phyloP scores from a whole-genome alignment of 2,888 invertebrate genomes.

The Aromia moschata region DNA sequence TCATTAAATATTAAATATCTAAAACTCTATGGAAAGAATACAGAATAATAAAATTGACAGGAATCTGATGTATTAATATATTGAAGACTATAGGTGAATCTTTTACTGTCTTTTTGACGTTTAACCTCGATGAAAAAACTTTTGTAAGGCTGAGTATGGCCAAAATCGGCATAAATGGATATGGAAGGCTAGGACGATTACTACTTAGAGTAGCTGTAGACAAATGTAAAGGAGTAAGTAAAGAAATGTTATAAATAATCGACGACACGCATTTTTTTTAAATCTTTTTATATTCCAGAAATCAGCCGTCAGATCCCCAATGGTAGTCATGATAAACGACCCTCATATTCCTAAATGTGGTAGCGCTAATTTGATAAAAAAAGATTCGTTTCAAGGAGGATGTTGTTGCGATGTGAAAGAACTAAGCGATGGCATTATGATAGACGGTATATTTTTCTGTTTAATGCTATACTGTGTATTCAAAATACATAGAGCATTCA shows the following conservation, averaged over 20 bases:
- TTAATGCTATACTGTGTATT: no score
- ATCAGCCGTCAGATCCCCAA: slow-evolving; percentile 28
- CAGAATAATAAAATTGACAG: not conserved
- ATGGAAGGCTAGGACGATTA: slow-evolving; percentile 40
- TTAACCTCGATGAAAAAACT: not conserved
- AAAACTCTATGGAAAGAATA: no score
- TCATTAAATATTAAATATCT: no score
- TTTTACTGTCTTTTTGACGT: not conserved
- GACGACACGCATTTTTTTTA: no score
- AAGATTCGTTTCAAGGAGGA: slow-evolving; percentile 36
- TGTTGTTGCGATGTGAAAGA: slow-evolving; percentile 35
- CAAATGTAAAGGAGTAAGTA: slow-evolving; percentile 35
- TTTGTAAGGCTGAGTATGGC: slow-evolving; percentile 33
- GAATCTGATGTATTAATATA: not conserved
- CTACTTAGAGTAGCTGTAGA: slow-evolving; percentile 38
- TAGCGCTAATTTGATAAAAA: slow-evolving; percentile 35
- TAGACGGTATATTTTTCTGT: slow-evolving; percentile 40
- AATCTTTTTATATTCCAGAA: slow-evolving; percentile 33
- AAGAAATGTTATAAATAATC: no score
- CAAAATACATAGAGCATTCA: no score
- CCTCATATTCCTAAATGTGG: slow-evolving; percentile 33
- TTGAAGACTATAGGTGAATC: no score
- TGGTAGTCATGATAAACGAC: slow-evolving; percentile 40
- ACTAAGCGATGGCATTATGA: slow-evolving; percentile 32
- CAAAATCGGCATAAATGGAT: slow-evolving; percentile 44